Base-by-base conservation (phyloP, 2,888 invertebrate species). In the Petrolisthes cinctipes region DNA sequence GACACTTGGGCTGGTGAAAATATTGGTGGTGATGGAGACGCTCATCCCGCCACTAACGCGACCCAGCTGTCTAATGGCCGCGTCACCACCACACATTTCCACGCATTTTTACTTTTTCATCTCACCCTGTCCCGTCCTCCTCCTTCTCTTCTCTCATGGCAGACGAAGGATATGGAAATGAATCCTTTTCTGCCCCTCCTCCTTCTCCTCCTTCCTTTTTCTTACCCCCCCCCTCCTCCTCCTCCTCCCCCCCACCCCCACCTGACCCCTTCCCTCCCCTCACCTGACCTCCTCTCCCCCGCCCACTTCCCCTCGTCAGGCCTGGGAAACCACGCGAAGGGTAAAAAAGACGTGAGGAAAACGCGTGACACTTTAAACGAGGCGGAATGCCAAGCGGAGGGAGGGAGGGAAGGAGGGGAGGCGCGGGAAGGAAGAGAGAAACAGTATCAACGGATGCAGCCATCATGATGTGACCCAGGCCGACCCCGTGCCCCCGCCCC, bases 311-410 rank as follows among this genome's bases (percentile, higher is more conserved):
- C 76, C 61, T 61, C 56, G 53, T 1, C 57, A 66, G 68, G 53
- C 66, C 61, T 37, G 37, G 51, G 51, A 37, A 71, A 68, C 20
- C 11, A 79, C 14, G 3, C 17, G 76, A 83, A 23, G 73, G 73
- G 83, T 73, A 83, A 83, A 83, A 83, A 83, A 73, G 68, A 79
- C 79, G 78, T 79, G 84, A 66, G 79, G 84, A 79, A 76, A 61
- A 79, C 84, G 79, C 84, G 84, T 85, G 84, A 85, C 84, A 79
- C 76, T 85, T 85, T 79, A 85, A 79, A 85, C 79, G 84, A 85
- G 84, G 20, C 54, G 84, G 84, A 85, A 85, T 85, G 68, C 79
- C 84, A 79, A 79, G 79, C 51, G 17, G 9, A 53, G 84, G 68
- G 54, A 56, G 56, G 66, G 2, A 6, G n/a, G 53, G 78, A 20